Percentiles rank a stretch among this genome's conserved stretches.
Evolutionary conservation across 2,797 vertebrate genomes (phyloP).

Genomic region (Takifugu ocellatus): DNA sequence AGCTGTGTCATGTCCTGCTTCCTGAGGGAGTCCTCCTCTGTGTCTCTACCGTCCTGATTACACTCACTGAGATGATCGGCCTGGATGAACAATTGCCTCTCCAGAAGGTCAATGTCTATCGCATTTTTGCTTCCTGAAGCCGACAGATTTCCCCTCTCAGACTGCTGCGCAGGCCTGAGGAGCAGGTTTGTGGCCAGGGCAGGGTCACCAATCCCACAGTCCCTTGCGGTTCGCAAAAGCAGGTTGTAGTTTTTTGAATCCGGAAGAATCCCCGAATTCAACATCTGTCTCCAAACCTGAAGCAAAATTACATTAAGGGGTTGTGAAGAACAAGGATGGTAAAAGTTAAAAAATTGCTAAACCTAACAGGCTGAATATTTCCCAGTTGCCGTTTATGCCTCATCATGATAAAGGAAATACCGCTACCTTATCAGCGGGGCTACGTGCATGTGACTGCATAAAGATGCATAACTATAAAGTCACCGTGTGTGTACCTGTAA

Average conservation of each 20-base stretch:
- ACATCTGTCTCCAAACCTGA: conserved; percentile 94
- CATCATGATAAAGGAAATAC: no score
- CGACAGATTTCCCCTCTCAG: background rate
- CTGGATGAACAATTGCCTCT: conserved; percentile 76
- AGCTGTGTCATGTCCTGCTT: conserved; percentile 25
- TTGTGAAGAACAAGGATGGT: no score
- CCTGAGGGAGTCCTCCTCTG: background rate
- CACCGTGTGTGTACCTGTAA: conserved; percentile 78
- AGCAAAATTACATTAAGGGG: background rate
- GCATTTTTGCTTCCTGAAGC: background rate
- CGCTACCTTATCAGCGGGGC: no score
- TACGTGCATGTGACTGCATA: no score
- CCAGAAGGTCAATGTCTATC: conserved; percentile 78
- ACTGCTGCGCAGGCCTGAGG: conserved; percentile 51
- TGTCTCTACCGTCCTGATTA: conserved; percentile 1
- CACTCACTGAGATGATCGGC: conserved; percentile 2
- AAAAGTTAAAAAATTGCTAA: no score
- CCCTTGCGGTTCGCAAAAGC: conserved; percentile 83
- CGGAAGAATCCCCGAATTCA: conserved; percentile 77
- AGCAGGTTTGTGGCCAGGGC: conserved; percentile 75
- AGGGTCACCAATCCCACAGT: conserved; percentile 85
- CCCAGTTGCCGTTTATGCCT: no score
- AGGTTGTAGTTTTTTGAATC: conserved; percentile 82
- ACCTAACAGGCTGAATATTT: no score
- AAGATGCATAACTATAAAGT: no score